These are phyloP conservation scores for Drosophila neotestacea DNA, from an alignment of 2,888 invertebrate species.

Conservation along the genomic window DNA sequence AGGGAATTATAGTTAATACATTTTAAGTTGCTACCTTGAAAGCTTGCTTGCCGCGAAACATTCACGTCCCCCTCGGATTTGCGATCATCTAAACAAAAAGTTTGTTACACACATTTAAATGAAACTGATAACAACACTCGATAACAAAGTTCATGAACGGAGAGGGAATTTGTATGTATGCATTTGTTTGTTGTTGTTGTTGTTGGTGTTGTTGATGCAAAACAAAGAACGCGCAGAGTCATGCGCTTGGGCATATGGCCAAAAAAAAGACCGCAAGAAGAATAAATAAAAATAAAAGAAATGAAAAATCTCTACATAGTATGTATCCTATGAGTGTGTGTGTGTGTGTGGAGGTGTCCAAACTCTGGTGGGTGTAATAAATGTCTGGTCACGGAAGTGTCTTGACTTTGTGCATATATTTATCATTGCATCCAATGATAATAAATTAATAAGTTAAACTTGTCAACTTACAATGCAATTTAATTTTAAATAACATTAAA, in stretches of 20 bases:
- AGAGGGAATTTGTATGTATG: conserved; percentile 17
- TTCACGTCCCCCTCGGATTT: conserved; percentile 84
- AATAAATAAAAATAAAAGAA: conserved; percentile 48
- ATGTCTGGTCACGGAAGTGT: conserved; percentile 58
- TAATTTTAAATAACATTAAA: background rate
- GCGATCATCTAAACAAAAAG: conserved; percentile 83
- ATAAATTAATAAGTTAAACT: conserved; percentile 33
- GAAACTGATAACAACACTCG: conserved; percentile 34
- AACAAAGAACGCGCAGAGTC: conserved; percentile 73
- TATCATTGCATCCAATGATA: conserved; percentile 34
- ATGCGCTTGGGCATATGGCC: conserved; percentile 73
- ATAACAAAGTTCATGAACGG: conserved; percentile 22
- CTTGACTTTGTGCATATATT: conserved; percentile 43
- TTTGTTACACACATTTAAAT: conserved; percentile 57
- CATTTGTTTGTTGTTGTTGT: conserved; percentile 25
- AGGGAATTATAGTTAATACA: background rate
- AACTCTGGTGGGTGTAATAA: conserved; percentile 63
- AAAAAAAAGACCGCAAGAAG: conserved; percentile 22
- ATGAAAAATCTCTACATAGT: conserved; percentile 25
- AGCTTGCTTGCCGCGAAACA: conserved; percentile 82
- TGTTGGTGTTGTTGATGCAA: conserved; percentile 56
- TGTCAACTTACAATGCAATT: conserved; percentile 13
- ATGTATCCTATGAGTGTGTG: conserved; percentile 11
- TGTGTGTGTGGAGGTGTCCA: conserved; percentile 39
- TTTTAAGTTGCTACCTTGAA: conserved; percentile 80